These are phyloP conservation scores for Bombus polaris DNA, from an alignment of 1,140 invertebrate genomes.

Conservation along the genomic window DNA sequence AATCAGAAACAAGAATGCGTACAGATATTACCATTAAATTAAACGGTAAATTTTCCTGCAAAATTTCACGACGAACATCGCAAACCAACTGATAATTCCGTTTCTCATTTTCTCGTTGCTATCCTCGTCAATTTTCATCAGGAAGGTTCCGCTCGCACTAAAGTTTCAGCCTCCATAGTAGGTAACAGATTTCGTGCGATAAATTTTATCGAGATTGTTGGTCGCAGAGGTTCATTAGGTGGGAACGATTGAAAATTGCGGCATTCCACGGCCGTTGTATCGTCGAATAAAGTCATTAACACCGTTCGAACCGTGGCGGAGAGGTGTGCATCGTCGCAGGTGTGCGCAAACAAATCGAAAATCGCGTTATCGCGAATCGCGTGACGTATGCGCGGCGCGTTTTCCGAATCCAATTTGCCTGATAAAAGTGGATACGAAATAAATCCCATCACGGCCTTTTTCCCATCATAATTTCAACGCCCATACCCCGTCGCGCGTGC, in stretches of 20 bases:
- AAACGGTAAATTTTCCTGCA: too few relatives aligned
- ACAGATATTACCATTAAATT: too few relatives aligned
- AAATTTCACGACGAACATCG: too few relatives aligned
- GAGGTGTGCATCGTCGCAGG: neutral
- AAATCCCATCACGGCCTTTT: conserved; percentile 1
- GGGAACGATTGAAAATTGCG: conserved; percentile 4
- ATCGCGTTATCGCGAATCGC: conserved; percentile 15
- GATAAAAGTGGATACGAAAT: conserved; percentile 26
- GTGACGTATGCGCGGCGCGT: conserved; percentile 14
- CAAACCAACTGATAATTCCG: too few relatives aligned
- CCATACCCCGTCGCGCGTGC: neutral
- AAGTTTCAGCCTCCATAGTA: neutral
- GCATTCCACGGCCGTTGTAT: neutral
- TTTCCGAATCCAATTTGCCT: conserved; percentile 16
- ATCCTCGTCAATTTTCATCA: neutral
- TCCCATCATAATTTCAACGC: conserved; percentile 9
- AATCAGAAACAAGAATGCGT: too few relatives aligned
- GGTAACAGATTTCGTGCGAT: neutral
- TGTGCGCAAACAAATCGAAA: conserved; percentile 33
- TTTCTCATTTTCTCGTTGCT: neutral
- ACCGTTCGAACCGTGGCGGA: neutral
- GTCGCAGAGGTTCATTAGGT: neutral
- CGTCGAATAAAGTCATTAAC: conserved; percentile 26
- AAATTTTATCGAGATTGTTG: conserved; percentile 1
- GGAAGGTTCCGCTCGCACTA: neutral